phyloP scores from a whole-genome alignment of 2,888 invertebrate genomes.

The Agrenia bidenticulata region DNA sequence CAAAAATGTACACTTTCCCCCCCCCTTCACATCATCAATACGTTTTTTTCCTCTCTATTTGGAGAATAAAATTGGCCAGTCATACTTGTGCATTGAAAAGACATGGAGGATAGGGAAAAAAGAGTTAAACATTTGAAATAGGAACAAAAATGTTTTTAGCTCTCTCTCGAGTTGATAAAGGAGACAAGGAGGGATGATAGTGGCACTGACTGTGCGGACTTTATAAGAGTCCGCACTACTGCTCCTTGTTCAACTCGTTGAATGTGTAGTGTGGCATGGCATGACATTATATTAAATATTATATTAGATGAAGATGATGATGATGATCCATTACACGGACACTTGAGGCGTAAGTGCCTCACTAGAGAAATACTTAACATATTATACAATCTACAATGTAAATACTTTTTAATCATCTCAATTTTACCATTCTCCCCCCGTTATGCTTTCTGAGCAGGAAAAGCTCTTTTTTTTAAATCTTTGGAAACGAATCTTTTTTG shows the following conservation, averaged over 20 bases:
- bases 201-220: no score
- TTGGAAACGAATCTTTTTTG: no score
- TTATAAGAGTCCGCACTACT: no score
- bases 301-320: not conserved
- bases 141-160: no score
- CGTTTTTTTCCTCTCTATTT: not conserved
- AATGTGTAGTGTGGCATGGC: no score
- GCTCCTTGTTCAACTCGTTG: no score
- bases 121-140: no score
- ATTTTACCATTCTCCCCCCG: not conserved
- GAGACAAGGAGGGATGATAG: no score
- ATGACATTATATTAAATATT: no score
- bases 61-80: constrained; percentile 18
- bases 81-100: constrained; percentile 4
- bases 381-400: constrained; percentile 5
- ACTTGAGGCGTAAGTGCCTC: constrained; percentile 16
- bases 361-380: constrained; percentile 3
- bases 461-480: no score
- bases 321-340: constrained; percentile 19
- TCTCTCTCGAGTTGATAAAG: no score
- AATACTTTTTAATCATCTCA: constrained; percentile 17
- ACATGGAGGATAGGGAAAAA: no score
- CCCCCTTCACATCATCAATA: constrained; percentile 7
- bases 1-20: not conserved
- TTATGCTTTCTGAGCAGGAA: not conserved